Conservation (phyloP, 2,888 invertebrate species). For the Arge pagana region DNA sequence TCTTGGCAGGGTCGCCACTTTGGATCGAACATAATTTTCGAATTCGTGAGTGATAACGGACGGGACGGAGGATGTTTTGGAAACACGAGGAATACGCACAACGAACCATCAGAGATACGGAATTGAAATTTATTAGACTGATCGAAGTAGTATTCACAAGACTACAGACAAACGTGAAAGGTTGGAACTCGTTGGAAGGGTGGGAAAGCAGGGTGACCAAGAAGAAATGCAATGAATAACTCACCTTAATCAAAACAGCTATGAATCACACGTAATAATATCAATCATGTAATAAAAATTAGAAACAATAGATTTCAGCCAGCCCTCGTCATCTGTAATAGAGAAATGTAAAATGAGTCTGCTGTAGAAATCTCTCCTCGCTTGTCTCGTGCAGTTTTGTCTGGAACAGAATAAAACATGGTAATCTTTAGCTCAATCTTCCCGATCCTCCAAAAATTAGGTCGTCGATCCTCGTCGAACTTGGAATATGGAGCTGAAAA, state of each 20-base stretch:
- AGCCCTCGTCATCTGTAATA: constrained; percentile 30
- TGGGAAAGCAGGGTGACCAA: constrained; percentile 32
- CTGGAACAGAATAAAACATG: constrained; percentile 34
- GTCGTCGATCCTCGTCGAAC: too few relatives aligned
- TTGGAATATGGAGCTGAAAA: too few relatives aligned
- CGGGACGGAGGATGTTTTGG: too few relatives aligned
- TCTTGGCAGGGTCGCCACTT: too few relatives aligned
- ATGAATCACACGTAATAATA: constrained; percentile 29
- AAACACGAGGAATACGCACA: too few relatives aligned
- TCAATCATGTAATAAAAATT: constrained; percentile 30
- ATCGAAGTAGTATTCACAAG: constrained; percentile 37
- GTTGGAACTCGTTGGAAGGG: constrained; percentile 25
- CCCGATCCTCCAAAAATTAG: too few relatives aligned
- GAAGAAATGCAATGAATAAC: constrained; percentile 33
- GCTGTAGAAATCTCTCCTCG: not conserved
- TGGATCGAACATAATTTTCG: too few relatives aligned
- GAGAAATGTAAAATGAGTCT: constrained; percentile 18
- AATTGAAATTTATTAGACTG: constrained; percentile 42
- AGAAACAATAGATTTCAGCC: constrained; percentile 8
- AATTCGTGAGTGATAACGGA: too few relatives aligned
- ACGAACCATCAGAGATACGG: too few relatives aligned
- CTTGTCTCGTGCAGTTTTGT: constrained; percentile 1
- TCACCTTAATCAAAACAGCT: constrained; percentile 43
- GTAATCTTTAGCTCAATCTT: too few relatives aligned
- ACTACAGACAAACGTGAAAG: constrained; percentile 34